Conservation (phyloP, 2,888 invertebrate genomes). For the Zygaena filipendulae region DNA sequence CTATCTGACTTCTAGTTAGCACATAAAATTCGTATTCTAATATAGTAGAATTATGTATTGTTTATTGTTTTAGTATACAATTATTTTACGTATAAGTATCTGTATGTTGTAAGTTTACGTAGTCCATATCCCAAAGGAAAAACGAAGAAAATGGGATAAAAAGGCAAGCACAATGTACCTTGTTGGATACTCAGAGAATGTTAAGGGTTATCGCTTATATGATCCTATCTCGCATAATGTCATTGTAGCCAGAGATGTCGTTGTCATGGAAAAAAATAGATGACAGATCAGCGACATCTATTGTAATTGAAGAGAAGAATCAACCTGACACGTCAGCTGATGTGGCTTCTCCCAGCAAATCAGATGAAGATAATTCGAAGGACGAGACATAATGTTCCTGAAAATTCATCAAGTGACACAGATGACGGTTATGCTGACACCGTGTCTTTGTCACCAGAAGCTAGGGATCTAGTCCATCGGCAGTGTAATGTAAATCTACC, state of each 20-base stretch:
- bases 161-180: conserved; percentile 14
- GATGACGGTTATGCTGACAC: conserved; percentile 2
- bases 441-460: conserved; percentile 2
- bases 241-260: no score
- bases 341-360: no score
- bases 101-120: no score
- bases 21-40: no score
- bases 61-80: no score
- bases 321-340: conserved; percentile 3
- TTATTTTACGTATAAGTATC: no score
- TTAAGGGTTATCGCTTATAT: conserved; percentile 20
- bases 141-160: conserved; percentile 18
- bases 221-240: no score
- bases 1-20: no score
- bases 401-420: conserved; percentile 1
- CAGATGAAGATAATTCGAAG: background rate
- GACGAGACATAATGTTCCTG: conserved; percentile 3
- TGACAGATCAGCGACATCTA: no score
- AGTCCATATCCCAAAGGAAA: conserved; percentile 16
- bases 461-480: no score
- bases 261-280: conserved; percentile 15
- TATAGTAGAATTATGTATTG: no score
- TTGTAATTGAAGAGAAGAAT: conserved; percentile 8
- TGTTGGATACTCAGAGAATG: conserved; percentile 18
- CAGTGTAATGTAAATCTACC: conserved; percentile 1